Percentiles rank a stretch among this genome's conserved stretches.
phyloP scores from a whole-genome alignment of 2,888 invertebrate species.

The Cephalotes varians region DNA sequence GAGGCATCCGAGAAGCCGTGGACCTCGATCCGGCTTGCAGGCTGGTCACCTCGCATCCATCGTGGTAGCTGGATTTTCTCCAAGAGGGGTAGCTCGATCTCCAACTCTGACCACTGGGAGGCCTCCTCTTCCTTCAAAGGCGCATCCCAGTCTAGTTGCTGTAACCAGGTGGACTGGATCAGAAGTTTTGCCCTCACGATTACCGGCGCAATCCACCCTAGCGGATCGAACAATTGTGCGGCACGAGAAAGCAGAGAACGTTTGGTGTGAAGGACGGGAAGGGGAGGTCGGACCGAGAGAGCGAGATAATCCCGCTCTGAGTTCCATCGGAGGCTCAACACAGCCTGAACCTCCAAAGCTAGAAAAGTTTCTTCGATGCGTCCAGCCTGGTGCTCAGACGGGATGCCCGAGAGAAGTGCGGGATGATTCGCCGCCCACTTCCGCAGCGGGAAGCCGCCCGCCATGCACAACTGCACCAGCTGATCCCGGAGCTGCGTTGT shows the following conservation, averaged over 20 bases:
- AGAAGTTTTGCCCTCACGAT: fast-evolving
- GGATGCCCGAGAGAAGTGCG: background rate
- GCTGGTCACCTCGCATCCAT: background rate
- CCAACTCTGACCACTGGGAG: no score
- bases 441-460: background rate
- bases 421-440: background rate
- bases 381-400: no score
- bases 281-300: background rate
- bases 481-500: no score
- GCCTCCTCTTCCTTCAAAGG: background rate
- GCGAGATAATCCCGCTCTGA: no score
- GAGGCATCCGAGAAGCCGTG: background rate
- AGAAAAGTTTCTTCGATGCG: no score
- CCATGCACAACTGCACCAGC: background rate
- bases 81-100: background rate
- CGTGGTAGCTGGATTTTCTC: background rate
- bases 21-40: background rate
- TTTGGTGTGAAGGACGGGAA: background rate
- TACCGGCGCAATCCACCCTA: background rate
- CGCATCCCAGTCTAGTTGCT: background rate
- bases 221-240: background rate
- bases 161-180: background rate
- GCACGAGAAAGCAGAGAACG: background rate
- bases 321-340: no score
- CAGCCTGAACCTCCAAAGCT: no score